A percentile compares a stretch with the other conserved stretches of the same genome.
Conservation (phyloP, 2,888 invertebrate species). For the Rotaria magnacalcarata region DNA sequence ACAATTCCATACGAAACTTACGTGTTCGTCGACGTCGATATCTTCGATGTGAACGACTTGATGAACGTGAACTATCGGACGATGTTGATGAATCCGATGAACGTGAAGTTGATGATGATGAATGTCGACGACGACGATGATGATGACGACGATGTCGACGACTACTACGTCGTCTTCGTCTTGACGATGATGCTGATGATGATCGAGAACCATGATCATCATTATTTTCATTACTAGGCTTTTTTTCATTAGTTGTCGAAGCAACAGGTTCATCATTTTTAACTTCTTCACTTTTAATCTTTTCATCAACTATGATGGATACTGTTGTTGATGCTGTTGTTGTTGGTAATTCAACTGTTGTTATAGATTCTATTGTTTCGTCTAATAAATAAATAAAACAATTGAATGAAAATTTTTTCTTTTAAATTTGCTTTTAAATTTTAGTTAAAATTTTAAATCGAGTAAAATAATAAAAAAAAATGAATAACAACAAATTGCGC, state of each 20-base stretch:
- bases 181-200: conserved; percentile 28
- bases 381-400: neutral
- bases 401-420: neutral
- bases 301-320: neutral
- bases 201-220: neutral
- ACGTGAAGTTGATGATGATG: conserved; percentile 15
- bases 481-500: neutral
- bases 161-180: neutral
- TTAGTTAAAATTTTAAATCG: neutral
- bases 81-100: neutral
- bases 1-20: neutral
- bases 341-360: neutral
- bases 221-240: neutral
- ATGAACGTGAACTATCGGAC: conserved; percentile 9
- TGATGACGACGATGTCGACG: neutral
- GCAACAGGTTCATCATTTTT: neutral
- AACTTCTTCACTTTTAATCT: neutral
- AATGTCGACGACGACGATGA: neutral
- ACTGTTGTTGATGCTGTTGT: neutral
- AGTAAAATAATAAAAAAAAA: neutral
- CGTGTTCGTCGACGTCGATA: conserved; percentile 15
- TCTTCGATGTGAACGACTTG: conserved; percentile 9
- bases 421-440: neutral
- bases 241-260: neutral
- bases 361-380: neutral